phyloP scores from a whole-genome alignment of 2,797 vertebrate genomes.

The Emys orbicularis region DNA sequence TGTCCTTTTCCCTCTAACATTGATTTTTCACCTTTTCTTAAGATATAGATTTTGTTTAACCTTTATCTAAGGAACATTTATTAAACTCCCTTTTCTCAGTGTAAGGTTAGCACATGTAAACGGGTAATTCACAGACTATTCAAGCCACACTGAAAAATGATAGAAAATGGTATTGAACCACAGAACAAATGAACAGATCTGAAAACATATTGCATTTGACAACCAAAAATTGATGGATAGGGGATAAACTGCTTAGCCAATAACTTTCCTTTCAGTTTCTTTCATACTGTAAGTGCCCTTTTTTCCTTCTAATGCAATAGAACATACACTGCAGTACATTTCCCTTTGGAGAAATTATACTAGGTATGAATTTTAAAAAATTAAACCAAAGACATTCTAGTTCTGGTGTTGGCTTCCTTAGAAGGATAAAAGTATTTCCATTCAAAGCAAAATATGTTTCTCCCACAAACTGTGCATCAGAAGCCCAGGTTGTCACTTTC shows the following conservation, averaged over 20 bases:
- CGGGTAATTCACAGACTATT: not conserved
- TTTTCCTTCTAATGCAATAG: not conserved
- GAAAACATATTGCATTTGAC: constrained; percentile 40
- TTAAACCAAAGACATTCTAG: accelerated
- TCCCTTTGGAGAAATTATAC: not conserved
- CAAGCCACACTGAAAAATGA: constrained; percentile 29
- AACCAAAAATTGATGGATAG: not conserved
- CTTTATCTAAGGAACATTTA: constrained; percentile 45
- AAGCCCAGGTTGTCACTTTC: not conserved
- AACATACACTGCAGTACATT: accelerated
- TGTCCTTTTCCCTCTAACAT: constrained; percentile 32
- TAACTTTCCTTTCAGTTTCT: not conserved
- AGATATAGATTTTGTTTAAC: constrained; percentile 1
- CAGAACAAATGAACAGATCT: constrained; percentile 18
- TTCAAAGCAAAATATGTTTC: not conserved
- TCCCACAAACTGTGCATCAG: not conserved
- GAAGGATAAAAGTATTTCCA: not conserved
- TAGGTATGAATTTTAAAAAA: not conserved
- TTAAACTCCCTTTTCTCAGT: constrained; percentile 29
- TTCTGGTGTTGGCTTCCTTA: accelerated
- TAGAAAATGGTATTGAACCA: constrained; percentile 32
- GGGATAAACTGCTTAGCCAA: not conserved
- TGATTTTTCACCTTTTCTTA: constrained; percentile 64
- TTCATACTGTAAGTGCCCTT: not conserved
- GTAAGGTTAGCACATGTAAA: not conserved